Conservation (phyloP, 2,888 invertebrate genomes). For the Napeogenes inachia region DNA sequence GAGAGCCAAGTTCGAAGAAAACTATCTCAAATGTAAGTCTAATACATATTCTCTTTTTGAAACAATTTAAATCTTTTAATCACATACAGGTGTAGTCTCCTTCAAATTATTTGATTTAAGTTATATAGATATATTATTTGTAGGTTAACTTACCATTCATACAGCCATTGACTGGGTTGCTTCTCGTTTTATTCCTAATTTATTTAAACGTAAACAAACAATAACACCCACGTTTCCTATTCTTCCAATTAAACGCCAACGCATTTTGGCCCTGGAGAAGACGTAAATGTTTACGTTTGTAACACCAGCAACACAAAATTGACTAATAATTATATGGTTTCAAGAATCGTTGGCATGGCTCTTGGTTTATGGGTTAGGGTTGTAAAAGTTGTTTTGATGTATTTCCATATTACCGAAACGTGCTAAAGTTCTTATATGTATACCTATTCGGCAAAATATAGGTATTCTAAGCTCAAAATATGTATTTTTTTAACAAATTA, state of each 20-base stretch:
- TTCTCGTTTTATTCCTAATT: slow-evolving; percentile 14
- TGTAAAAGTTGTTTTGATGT: neutral
- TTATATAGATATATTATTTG: neutral
- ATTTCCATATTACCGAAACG: too few relatives aligned
- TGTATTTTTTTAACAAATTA: too few relatives aligned
- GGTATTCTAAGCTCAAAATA: too few relatives aligned
- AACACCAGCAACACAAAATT: slow-evolving; percentile 7
- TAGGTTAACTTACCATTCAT: neutral
- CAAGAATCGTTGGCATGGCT: neutral
- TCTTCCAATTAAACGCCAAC: slow-evolving; percentile 21
- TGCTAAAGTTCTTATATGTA: too few relatives aligned
- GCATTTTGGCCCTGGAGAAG: neutral
- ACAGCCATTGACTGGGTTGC: slow-evolving; percentile 9
- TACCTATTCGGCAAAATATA: too few relatives aligned
- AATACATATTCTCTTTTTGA: slow-evolving; percentile 1
- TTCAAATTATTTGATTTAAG: too few relatives aligned
- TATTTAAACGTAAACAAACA: slow-evolving; percentile 22
- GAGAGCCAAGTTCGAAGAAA: slow-evolving; percentile 94
- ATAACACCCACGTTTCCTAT: slow-evolving; percentile 19
- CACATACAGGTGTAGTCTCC: too few relatives aligned
- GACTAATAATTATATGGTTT: slow-evolving; percentile 1
- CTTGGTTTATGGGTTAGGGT: slow-evolving; percentile 1
- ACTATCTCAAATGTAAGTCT: slow-evolving; percentile 91
- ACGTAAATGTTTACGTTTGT: slow-evolving; percentile 23
- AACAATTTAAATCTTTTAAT: too few relatives aligned